Base-by-base conservation (phyloP, 2,888 invertebrate species). In the Antheraea assamensis region DNA sequence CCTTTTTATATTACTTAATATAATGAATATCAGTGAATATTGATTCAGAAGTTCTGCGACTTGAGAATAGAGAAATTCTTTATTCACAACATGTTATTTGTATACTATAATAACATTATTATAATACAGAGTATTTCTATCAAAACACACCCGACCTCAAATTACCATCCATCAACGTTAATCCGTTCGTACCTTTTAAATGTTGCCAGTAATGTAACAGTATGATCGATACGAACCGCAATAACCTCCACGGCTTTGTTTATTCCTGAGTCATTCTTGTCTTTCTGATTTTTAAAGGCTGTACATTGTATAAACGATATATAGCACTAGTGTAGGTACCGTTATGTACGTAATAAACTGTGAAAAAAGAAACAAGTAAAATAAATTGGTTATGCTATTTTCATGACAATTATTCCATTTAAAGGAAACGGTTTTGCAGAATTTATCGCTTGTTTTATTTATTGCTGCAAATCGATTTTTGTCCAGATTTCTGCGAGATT, bases 121-220 rank as follows among this genome's bases (percentile, higher is more conserved):
- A 27, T 61, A 61, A 15, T 64, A 30, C 30, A 64, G 17, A 30
- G 30, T 30, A 64, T 24, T 58, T 58, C 24, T n/a, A 58, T 4
- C 61, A 64, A 64, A 64, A 64, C 30, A 64, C 13, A 64, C 15
- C 61, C 21, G 35, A 68, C 21, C 68, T 35, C 68, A 68, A 3
- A 35, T 35, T n/a, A 35, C n/a, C 68, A 68, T 68, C 68, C 35
- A 68, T 68, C 68, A 68, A 68, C 19, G n/a, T 35, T 35, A 68
- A 68, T 68, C 35, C 68, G 13, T 68, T 35, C 68, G 10, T n/a
- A 10, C n/a, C 17, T 68, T 35, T 68, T 68, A 35, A 68, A 68
- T 68, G 68, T 13, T 68, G 30, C 30, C 61, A 27, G 61, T 30
- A 30, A 64, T 64, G 5, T 64, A 64, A 30, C 30, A 64, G 17